phyloP scores from a whole-genome alignment of 1,140 invertebrate genomes.

The Micrasema longulum region DNA sequence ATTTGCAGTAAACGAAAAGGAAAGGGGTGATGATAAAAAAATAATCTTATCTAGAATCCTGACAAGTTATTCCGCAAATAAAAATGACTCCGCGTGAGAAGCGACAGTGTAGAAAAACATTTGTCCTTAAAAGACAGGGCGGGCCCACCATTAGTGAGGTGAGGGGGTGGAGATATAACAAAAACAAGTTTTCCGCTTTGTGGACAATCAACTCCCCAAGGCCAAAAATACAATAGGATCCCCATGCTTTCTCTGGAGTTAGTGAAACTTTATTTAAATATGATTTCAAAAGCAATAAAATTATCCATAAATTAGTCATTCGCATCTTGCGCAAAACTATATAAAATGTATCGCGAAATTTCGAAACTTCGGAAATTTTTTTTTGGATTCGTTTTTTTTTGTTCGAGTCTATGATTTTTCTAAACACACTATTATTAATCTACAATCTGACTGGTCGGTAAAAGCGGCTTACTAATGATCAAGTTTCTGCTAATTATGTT shows the following conservation, averaged over 20 bases:
- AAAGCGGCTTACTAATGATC: too few species aligned
- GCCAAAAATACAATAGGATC: constrained; percentile 1
- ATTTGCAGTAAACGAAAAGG: constrained; percentile 15
- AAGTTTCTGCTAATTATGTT: too few species aligned
- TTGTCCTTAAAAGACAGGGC: not conserved
- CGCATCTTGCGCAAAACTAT: too few species aligned
- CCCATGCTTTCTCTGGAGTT: not conserved
- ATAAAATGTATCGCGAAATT: too few species aligned
- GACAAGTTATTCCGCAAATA: constrained; percentile 17
- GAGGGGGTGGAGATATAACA: constrained; percentile 1
- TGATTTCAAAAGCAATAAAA: too few species aligned
- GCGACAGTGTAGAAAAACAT: constrained; percentile 18
- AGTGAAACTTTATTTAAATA: too few species aligned
- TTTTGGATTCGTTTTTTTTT: too few species aligned
- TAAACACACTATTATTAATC: too few species aligned
- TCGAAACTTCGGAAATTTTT: too few species aligned
- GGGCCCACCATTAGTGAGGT: not conserved
- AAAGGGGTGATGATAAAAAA: not conserved
- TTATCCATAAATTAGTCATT: too few species aligned
- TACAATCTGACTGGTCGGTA: too few species aligned
- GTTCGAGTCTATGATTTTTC: too few species aligned
- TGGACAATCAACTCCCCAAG: constrained; percentile 1
- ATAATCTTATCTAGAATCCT: not conserved
- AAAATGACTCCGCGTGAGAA: not conserved
- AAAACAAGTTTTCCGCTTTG: constrained; percentile 27